A percentile compares a stretch with the other conserved stretches of the same genome.
Conservation (phyloP, 1,140 invertebrate genomes). For the Maconellicoccus hirsutus region DNA sequence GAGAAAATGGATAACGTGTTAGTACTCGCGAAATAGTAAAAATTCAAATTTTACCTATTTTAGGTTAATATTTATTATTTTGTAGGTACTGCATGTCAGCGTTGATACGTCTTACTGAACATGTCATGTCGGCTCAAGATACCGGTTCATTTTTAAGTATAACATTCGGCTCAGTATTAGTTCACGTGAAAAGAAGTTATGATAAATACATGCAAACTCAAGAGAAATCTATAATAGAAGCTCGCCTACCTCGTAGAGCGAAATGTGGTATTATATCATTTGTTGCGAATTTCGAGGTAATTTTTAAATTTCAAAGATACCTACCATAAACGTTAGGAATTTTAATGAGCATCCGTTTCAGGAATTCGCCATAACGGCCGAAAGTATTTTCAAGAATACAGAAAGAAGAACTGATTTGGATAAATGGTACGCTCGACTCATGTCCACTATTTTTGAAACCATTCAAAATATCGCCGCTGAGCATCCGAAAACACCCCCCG, state of each 20-base stretch:
- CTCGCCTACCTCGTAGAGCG: conserved; percentile 52
- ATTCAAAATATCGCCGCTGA: conserved; percentile 68
- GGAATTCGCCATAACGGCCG: conserved; percentile 75
- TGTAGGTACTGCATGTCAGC: conserved; percentile 82
- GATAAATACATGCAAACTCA: conserved; percentile 86
- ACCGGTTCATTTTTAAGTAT: conserved; percentile 82
- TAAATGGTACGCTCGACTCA: conserved; percentile 82
- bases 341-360: conserved; percentile 33
- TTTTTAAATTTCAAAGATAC: background rate
- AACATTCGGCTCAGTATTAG: conserved; percentile 74
- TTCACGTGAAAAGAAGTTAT: conserved; percentile 69
- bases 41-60: no score
- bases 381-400: conserved; percentile 75
- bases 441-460: conserved; percentile 74
- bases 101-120: conserved; percentile 74
- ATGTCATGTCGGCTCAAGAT: conserved; percentile 82
- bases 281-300: conserved; percentile 74
- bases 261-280: conserved; percentile 89
- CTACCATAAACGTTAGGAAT: background rate
- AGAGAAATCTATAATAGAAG: conserved; percentile 68
- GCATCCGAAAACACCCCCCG: conserved; percentile 83
- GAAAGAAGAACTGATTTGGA: conserved; percentile 88
- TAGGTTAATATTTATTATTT: conserved; percentile 23
- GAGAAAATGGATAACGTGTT: conserved; percentile 82
- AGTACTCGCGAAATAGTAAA: conserved; percentile 37